Percentiles rank a stretch among this genome's conserved stretches.
Conservation (phyloP, 35 echinoderm and acorn worm species). For the Ophioderma brevispina region DNA sequence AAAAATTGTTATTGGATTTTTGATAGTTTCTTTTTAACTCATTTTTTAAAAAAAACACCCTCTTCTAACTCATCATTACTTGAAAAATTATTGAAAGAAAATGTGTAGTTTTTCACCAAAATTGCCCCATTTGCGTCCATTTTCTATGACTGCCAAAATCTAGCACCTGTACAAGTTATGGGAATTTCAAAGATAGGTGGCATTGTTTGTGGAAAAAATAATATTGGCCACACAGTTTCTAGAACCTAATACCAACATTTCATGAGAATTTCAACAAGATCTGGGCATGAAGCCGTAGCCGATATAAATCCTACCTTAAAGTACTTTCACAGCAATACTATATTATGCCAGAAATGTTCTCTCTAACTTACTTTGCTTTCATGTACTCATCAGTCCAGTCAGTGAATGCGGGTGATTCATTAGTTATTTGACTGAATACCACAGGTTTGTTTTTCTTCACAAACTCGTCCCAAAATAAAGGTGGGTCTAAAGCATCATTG, state of each 20-base stretch:
- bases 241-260: not conserved
- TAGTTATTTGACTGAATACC: constrained; percentile 51
- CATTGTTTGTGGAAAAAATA: not conserved
- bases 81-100: no score
- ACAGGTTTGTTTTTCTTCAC: constrained; percentile 60
- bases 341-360: not conserved
- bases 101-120: no score
- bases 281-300: no score
- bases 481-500: constrained; percentile 65
- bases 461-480: constrained; percentile 73
- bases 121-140: no score
- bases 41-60: no score
- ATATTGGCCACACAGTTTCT: not conserved
- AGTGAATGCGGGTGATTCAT: constrained; percentile 55
- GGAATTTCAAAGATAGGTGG: not conserved
- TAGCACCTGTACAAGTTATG: no score
- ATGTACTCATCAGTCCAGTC: constrained; percentile 83
- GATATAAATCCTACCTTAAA: not conserved
- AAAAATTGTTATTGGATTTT: no score
- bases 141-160: no score
- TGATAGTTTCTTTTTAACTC: no score
- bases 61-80: no score
- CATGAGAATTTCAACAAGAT: no score
- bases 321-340: not conserved
- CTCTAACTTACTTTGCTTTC: constrained; percentile 64